Evolutionary conservation across 2,888 invertebrate species (phyloP).

Genomic region (Caenorhabditis virilis): DNA sequence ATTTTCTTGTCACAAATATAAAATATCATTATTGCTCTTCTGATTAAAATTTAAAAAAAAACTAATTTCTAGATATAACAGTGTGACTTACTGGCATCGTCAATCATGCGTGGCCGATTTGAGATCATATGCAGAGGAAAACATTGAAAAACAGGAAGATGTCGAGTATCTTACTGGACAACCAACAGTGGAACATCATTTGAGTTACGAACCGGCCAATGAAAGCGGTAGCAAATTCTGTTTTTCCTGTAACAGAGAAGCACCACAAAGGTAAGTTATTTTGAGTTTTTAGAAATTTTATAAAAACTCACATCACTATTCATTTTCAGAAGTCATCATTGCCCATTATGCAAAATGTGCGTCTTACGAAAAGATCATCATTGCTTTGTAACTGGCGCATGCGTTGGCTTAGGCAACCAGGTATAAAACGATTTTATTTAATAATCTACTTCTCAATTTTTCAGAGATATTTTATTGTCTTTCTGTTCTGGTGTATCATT

Average conservation of each 20-base stretch:
- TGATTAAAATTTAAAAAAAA: slow-evolving; percentile 1
- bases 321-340: slow-evolving; percentile 68
- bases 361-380: slow-evolving; percentile 71
- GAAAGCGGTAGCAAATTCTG: slow-evolving; percentile 54
- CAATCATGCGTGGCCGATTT: slow-evolving; percentile 50
- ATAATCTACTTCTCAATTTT: slow-evolving; percentile 6
- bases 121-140: slow-evolving; percentile 33
- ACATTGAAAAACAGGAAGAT: slow-evolving; percentile 8
- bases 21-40: no score
- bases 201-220: slow-evolving; percentile 27
- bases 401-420: slow-evolving; percentile 71
- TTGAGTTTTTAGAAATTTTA: not conserved
- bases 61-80: slow-evolving; percentile 36
- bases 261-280: slow-evolving; percentile 49
- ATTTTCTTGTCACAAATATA: slow-evolving; percentile 13
- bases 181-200: slow-evolving; percentile 23
- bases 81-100: slow-evolving; percentile 53
- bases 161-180: slow-evolving; percentile 28
- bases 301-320: not conserved
- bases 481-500: slow-evolving; percentile 67
- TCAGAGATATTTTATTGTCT: slow-evolving; percentile 70
- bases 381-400: slow-evolving; percentile 70
- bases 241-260: slow-evolving; percentile 53
- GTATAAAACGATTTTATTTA: slow-evolving; percentile 16
- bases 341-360: slow-evolving; percentile 70